These are phyloP conservation scores for Pteropus alecto DNA, from an alignment of 2,113 vertebrate species.

Conservation along the genomic window DNA sequence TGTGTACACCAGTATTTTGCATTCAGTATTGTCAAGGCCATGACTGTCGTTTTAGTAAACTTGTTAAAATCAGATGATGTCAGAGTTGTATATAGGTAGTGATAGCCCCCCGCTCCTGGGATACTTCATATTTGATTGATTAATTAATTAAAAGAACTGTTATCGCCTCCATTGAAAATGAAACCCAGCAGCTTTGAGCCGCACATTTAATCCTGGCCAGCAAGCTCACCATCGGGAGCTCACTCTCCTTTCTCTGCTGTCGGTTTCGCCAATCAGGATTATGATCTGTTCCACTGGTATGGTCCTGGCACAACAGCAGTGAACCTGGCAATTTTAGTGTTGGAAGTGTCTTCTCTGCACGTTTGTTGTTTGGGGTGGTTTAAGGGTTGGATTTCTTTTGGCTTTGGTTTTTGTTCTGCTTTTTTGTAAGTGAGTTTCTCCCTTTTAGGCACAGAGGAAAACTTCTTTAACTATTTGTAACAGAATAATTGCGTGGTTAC, in stretches of 20 bases:
- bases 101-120: slow-evolving; percentile 34
- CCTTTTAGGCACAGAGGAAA: slow-evolving; percentile 42
- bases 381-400: background rate
- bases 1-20: slow-evolving; percentile 85
- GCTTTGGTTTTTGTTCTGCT: slow-evolving; percentile 55
- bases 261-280: slow-evolving; percentile 9
- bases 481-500: slow-evolving; percentile 32
- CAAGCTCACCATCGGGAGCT: background rate
- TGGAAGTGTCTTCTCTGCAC: slow-evolving; percentile 65
- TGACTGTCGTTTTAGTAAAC: slow-evolving; percentile 83
- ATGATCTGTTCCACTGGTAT: background rate
- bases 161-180: slow-evolving; percentile 18
- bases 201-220: background rate
- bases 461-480: slow-evolving; percentile 64
- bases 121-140: slow-evolving; percentile 44
- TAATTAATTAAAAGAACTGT: slow-evolving; percentile 61
- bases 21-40: slow-evolving; percentile 86
- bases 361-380: slow-evolving; percentile 52
- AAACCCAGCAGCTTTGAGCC: fast-evolving
- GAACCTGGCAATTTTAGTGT: slow-evolving; percentile 46
- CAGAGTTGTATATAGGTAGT: slow-evolving; percentile 82
- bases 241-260: background rate
- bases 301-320: slow-evolving; percentile 29
- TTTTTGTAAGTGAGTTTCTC: slow-evolving; percentile 68
- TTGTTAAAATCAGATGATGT: slow-evolving; percentile 81